Evolutionary conservation across 2,113 vertebrate genomes (phyloP), one percentile per base, ranked within the genome.

Genomic region (Serilophus lunatus): DNA sequence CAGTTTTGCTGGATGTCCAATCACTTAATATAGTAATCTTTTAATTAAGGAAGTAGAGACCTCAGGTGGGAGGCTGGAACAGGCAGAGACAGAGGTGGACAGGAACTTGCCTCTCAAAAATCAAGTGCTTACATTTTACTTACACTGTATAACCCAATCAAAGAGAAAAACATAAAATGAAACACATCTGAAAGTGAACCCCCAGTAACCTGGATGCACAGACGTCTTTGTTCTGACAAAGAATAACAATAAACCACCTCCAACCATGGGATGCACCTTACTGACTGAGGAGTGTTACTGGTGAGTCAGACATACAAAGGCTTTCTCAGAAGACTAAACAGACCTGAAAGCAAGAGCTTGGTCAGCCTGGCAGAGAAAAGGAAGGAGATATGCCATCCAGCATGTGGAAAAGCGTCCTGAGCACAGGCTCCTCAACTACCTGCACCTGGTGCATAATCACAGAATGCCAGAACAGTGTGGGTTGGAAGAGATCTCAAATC

Each of bases 1-100:
- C 19, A 24, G 35, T 83, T 94, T 54, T 88, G 50, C 59, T 72
- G 54, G 45, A 83, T 47, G 79, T 50, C 90, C 94, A 80, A 81
- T 83, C 88, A 88, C 59, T 88, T 74, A 74, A 65, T 80, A 82
- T 29, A 51, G 64, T 33, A 92, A 82, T 47, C 75, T 79, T 72
- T 75, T 69, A 84, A 94, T 90, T 85, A 91, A 56, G 53, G 31
- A 87, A 3, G 2, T 5, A 75, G 53, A 87, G 81, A 60, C 22
- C 40, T 82, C 64, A 16, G 61, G 65, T 40, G 29, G 29, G 24
- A 82, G 24, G 31, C 59, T 75, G 70, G 36, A 89, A 51, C 9
- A 28, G 59, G 54, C 5, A 5, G 29, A 42, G 65, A 61, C 33
- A 74, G 9, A 28, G 42, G 47, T 12, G 19, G 42, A 75, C 44